A percentile compares a stretch with the other conserved stretches of the same genome.
Conservation (phyloP, 2,113 vertebrate species). For the Antechinus flavipes region DNA sequence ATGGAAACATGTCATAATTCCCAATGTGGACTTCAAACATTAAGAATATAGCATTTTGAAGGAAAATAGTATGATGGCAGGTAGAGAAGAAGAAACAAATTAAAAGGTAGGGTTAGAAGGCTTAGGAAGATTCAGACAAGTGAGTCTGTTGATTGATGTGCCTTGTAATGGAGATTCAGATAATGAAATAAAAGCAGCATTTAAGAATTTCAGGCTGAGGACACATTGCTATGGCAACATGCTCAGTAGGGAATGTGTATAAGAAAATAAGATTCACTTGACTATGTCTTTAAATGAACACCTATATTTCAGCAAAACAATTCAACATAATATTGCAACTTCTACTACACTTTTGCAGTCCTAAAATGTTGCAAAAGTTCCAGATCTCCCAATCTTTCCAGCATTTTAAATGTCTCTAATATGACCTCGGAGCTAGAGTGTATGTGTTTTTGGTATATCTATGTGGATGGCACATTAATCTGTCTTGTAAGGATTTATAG, state of each 20-base stretch:
- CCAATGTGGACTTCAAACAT: not conserved
- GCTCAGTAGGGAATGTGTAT: constrained; percentile 70
- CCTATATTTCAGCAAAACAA: constrained; percentile 55
- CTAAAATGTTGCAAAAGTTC: not conserved
- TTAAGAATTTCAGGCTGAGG: constrained; percentile 79
- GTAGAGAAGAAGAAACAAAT: constrained; percentile 63
- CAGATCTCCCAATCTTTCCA: constrained; percentile 1
- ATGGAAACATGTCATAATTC: not conserved
- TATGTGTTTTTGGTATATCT: not conserved
- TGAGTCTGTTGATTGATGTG: constrained; percentile 77
- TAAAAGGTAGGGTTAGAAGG: constrained; percentile 72
- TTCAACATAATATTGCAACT: constrained; percentile 60
- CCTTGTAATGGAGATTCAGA: constrained; percentile 76
- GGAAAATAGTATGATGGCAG: constrained; percentile 52
- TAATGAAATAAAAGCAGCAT: constrained; percentile 81
- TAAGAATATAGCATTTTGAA: constrained; percentile 25
- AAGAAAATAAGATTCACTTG: constrained; percentile 72
- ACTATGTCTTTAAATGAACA: constrained; percentile 73
- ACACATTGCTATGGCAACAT: constrained; percentile 82
- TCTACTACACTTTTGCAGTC: not conserved
- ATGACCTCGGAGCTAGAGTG: not conserved
- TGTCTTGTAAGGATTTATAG: constrained; percentile 19
- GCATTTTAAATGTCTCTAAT: constrained; percentile 3
- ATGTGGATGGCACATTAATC: not conserved
- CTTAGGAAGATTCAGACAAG: constrained; percentile 67